Percentiles rank a stretch among this genome's conserved stretches.
Evolutionary conservation across 2,113 vertebrate species (phyloP).

Genomic region (Apodemus speciosus): DNA sequence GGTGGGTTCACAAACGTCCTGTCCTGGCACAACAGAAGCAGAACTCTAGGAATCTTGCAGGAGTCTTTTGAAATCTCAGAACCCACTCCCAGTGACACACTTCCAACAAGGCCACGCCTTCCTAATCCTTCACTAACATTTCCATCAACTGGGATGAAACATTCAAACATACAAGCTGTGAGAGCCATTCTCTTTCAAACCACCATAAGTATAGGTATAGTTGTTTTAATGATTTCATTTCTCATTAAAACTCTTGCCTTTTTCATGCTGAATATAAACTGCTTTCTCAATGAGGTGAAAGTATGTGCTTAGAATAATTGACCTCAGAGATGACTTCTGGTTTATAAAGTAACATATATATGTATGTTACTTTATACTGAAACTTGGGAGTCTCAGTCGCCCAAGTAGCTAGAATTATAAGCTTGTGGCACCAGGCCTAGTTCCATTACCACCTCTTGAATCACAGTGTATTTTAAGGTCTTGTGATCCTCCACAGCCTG

Average conservation of each 20-base stretch:
- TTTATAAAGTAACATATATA: too few relatives aligned
- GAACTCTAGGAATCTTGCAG: background rate
- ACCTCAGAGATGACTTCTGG: background rate
- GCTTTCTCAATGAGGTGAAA: slow-evolving; percentile 8
- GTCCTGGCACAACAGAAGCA: background rate
- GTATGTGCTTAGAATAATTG: slow-evolving; percentile 20
- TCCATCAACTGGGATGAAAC: background rate
- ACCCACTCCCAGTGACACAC: background rate
- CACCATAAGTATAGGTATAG: background rate
- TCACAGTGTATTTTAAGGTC: background rate
- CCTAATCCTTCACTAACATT: background rate
- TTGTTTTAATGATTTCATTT: slow-evolving; percentile 27
- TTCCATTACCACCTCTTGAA: background rate
- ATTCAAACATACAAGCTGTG: background rate
- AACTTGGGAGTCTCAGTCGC: too few relatives aligned
- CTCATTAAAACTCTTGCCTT: slow-evolving; percentile 48
- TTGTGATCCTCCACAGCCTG: background rate
- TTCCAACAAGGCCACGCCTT: background rate
- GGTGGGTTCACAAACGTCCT: too few relatives aligned
- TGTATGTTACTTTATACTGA: too few relatives aligned
- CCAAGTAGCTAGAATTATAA: background rate
- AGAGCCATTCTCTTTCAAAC: background rate
- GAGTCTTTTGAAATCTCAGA: background rate
- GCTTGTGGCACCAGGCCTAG: background rate
- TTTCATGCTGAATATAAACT: background rate